phyloP scores from a whole-genome alignment of 2,797 vertebrate species.

The Anisognathus igniventris region DNA sequence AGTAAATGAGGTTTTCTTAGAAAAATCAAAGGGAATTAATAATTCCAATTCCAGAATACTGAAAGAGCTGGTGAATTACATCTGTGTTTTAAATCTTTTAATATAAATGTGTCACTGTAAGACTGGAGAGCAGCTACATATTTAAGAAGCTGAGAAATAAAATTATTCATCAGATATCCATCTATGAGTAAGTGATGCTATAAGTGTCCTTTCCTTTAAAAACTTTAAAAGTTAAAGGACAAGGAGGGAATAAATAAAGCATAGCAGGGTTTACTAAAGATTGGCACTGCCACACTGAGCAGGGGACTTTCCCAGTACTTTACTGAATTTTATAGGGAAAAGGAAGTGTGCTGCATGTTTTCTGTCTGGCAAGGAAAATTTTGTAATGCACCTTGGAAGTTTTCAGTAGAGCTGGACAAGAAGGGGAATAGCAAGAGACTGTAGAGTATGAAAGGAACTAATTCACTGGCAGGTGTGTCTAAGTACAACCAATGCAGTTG shows the following conservation, averaged over 20 bases:
- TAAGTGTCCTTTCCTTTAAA: neutral
- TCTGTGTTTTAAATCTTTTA: neutral
- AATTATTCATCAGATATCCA: neutral
- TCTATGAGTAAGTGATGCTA: neutral
- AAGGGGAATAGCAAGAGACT: neutral
- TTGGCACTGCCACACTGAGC: fast-evolving
- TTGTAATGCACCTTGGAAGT: neutral
- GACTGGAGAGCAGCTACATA: neutral
- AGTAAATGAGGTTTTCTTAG: neutral
- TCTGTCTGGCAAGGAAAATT: neutral
- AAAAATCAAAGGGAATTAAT: slow-evolving; percentile 7
- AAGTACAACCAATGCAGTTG: neutral
- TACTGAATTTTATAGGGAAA: neutral
- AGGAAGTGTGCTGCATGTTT: neutral
- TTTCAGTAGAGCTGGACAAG: neutral
- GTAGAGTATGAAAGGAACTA: neutral
- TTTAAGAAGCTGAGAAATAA: neutral
- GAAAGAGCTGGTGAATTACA: neutral
- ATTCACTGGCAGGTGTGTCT: neutral
- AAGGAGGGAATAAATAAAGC: neutral
- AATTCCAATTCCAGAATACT: neutral
- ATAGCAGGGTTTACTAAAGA: neutral
- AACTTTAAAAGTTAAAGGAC: neutral
- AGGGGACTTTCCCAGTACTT: neutral
- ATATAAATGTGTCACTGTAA: neutral